Percentiles rank a stretch among this genome's conserved stretches.
These are phyloP conservation scores for Actenoides lindsayi DNA, from an alignment of 2,113 vertebrate species.

Conservation along the genomic window DNA sequence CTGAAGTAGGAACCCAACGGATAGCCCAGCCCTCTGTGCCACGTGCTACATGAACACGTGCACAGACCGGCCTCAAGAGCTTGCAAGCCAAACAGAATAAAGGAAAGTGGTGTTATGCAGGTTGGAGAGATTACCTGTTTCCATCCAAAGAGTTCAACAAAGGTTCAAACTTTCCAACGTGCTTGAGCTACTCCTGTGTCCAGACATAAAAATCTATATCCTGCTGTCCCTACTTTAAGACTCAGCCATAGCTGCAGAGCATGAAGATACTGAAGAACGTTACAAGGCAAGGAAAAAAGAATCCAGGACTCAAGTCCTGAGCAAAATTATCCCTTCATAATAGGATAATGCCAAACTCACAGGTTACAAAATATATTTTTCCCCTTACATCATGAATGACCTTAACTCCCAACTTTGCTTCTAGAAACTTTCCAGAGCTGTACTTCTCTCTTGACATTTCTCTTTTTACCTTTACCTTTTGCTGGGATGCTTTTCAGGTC, in stretches of 20 bases:
- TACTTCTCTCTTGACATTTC: neutral
- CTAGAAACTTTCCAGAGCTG: neutral
- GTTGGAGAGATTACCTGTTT: neutral
- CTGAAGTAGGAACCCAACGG: neutral
- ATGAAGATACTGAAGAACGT: neutral
- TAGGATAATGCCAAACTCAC: neutral
- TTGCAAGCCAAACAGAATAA: neutral
- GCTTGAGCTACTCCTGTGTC: neutral
- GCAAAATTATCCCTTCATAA: neutral
- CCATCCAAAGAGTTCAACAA: neutral
- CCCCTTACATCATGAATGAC: neutral
- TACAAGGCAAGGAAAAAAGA: neutral
- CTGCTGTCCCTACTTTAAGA: rapidly evolving
- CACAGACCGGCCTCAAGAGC: neutral
- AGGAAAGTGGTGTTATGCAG: neutral
- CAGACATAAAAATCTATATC: neutral
- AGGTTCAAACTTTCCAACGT: neutral
- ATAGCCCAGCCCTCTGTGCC: neutral
- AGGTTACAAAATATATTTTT: neutral
- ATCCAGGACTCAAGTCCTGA: neutral
- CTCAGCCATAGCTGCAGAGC: neutral
- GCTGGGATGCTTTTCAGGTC: neutral
- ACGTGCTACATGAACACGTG: neutral
- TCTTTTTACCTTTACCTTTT: neutral
- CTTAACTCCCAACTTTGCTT: neutral